These are phyloP conservation scores for Pachyseris speciosa DNA, from an alignment of 64 coral and sea anemone genomes.

Conservation along the genomic window DNA sequence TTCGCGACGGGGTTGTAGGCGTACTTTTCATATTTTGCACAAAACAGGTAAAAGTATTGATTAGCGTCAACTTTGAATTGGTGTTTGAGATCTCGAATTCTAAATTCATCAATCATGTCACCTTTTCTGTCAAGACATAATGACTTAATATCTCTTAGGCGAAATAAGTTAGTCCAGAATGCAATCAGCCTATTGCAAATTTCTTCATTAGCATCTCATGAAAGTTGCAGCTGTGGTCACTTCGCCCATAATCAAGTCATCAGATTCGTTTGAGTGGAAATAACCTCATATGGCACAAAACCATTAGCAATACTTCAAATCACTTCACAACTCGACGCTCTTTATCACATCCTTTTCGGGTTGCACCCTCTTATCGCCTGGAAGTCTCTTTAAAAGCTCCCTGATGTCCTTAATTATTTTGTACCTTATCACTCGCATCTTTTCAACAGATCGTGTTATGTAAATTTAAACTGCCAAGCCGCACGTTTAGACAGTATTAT, in stretches of 20 bases:
- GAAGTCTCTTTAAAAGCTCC: slow-evolving; percentile 13
- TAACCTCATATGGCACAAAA: slow-evolving; percentile 63
- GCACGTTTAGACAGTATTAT: slow-evolving; percentile 13
- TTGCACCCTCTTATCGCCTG: slow-evolving; percentile 36
- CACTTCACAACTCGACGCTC: slow-evolving; percentile 28
- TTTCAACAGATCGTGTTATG: slow-evolving; percentile 48
- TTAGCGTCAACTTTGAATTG: slow-evolving; percentile 58
- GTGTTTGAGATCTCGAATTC: slow-evolving; percentile 69
- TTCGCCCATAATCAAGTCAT: slow-evolving; percentile 97
- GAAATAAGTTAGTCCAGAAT: slow-evolving; percentile 81
- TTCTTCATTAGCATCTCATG: slow-evolving; percentile 96
- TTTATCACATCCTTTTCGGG: slow-evolving; percentile 38
- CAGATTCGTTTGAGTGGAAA: slow-evolving; percentile 82
- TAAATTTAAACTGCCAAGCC: slow-evolving; percentile 35
- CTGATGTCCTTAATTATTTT: slow-evolving; percentile 30
- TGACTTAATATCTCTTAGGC: slow-evolving; percentile 98
- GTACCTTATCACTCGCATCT: slow-evolving; percentile 28
- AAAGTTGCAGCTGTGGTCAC: slow-evolving; percentile 92
- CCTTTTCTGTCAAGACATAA: slow-evolving; percentile 91
- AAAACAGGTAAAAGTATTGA: slow-evolving; percentile 28
- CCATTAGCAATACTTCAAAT: slow-evolving; percentile 63
- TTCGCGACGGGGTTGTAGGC: background rate
- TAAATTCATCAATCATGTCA: slow-evolving; percentile 94
- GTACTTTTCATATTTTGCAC: background rate
- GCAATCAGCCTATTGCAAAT: slow-evolving; percentile 90